phyloP scores from a whole-genome alignment of 2,888 invertebrate genomes.

The Diabrotica balteata region DNA sequence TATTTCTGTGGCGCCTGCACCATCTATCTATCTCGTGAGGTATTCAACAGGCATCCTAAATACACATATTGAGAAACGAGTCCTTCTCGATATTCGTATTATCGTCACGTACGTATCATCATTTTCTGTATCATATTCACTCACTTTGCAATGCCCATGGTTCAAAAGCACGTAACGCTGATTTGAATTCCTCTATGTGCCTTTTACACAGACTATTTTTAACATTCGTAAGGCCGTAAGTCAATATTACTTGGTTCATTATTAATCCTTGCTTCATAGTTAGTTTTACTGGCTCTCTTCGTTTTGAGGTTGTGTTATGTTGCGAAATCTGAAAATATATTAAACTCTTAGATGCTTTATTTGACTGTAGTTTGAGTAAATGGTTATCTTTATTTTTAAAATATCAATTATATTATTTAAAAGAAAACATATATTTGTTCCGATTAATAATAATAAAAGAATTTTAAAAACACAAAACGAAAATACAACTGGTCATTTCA shows the following conservation, averaged over 20 bases:
- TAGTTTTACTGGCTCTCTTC: slow-evolving; percentile 36
- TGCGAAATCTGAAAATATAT: too few relatives aligned
- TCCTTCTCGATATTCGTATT: slow-evolving; percentile 8
- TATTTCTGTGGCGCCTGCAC: too few relatives aligned
- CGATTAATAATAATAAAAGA: too few relatives aligned
- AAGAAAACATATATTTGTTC: too few relatives aligned
- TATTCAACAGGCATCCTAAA: slow-evolving; percentile 6
- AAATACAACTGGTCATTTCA: too few relatives aligned
- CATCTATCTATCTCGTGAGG: background rate
- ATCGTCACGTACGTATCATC: slow-evolving; percentile 8
- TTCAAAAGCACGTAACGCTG: slow-evolving; percentile 48
- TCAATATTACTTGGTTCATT: slow-evolving; percentile 52
- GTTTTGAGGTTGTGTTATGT: background rate
- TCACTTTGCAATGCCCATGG: slow-evolving; percentile 55
- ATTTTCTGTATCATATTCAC: slow-evolving; percentile 26
- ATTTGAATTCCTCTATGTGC: slow-evolving; percentile 49
- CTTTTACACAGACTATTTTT: slow-evolving; percentile 46
- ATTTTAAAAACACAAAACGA: too few relatives aligned
- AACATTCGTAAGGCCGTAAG: slow-evolving; percentile 46
- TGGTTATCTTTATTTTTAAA: too few relatives aligned
- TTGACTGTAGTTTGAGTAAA: too few relatives aligned
- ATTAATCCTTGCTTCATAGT: slow-evolving; percentile 51
- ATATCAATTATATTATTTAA: too few relatives aligned
- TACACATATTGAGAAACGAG: slow-evolving; percentile 9
- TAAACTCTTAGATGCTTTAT: too few relatives aligned